These are phyloP conservation scores for Brachynemurus nebulosus DNA, from an alignment of 2,888 invertebrate species.

Conservation along the genomic window DNA sequence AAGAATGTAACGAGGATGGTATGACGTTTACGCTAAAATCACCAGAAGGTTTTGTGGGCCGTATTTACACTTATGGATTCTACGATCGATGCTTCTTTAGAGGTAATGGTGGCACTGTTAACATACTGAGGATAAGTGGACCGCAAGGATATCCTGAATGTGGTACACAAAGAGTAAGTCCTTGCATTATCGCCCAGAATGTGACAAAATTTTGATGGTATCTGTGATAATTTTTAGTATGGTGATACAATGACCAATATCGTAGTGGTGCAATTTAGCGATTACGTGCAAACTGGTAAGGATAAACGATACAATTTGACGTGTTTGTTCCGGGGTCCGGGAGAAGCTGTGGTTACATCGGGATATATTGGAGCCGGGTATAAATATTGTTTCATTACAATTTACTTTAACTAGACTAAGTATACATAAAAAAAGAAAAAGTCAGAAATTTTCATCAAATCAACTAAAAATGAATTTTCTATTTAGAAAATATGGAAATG, in stretches of 20 bases:
- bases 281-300: conserved; percentile 79
- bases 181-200: neutral
- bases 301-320: conserved; percentile 87
- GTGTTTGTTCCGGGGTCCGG: conserved; percentile 83
- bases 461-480: no score
- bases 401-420: no score
- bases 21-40: conserved; percentile 86
- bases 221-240: conserved; percentile 31
- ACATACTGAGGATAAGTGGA: conserved; percentile 73
- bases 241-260: conserved; percentile 90
- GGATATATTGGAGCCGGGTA: conserved; percentile 87
- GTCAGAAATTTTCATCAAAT: no score
- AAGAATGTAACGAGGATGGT: conserved; percentile 84
- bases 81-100: conserved; percentile 85
- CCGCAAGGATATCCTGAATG: conserved; percentile 90
- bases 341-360: conserved; percentile 85
- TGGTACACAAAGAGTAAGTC: conserved; percentile 65
- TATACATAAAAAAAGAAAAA: no score
- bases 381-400: conserved; percentile 22
- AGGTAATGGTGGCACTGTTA: conserved; percentile 74
- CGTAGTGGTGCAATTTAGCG: conserved; percentile 86
- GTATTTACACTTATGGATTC: conserved; percentile 84
- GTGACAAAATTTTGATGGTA: neutral
- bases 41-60: conserved; percentile 77
- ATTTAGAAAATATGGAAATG: no score